Conservation (phyloP, 2,888 invertebrate species). For the Clitarchus hookeri region DNA sequence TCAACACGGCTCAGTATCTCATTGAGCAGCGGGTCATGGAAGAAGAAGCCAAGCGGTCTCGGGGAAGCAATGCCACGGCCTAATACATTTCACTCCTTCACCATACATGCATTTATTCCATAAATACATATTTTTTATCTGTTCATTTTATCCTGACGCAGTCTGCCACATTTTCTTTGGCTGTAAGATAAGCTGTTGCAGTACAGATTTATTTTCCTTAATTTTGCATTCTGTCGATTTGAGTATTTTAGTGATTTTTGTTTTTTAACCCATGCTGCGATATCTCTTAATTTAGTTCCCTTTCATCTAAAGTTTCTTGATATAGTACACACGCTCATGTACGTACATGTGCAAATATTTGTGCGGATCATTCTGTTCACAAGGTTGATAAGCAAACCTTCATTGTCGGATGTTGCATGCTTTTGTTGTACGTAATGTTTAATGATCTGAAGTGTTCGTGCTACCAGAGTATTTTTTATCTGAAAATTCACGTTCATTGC, state of each 20-base stretch:
- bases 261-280: too few species aligned
- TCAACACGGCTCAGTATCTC: slow-evolving; percentile 90
- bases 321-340: too few species aligned
- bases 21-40: slow-evolving; percentile 96
- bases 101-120: background rate
- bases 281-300: background rate
- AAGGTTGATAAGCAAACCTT: too few species aligned
- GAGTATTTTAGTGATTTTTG: too few species aligned
- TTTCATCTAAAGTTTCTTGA: background rate
- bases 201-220: background rate
- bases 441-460: too few species aligned
- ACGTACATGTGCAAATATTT: background rate
- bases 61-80: slow-evolving; percentile 50
- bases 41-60: slow-evolving; percentile 92
- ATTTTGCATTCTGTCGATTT: background rate
- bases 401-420: too few species aligned
- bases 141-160: background rate
- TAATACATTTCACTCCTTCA: background rate
- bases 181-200: background rate
- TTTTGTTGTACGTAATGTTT: too few species aligned
- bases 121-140: background rate
- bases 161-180: background rate
- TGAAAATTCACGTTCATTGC: background rate
- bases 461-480: too few species aligned
- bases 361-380: too few species aligned